These are phyloP conservation scores for Habroteleia sp. DNA, from an alignment of 2,888 invertebrate genomes.

Conservation along the genomic window DNA sequence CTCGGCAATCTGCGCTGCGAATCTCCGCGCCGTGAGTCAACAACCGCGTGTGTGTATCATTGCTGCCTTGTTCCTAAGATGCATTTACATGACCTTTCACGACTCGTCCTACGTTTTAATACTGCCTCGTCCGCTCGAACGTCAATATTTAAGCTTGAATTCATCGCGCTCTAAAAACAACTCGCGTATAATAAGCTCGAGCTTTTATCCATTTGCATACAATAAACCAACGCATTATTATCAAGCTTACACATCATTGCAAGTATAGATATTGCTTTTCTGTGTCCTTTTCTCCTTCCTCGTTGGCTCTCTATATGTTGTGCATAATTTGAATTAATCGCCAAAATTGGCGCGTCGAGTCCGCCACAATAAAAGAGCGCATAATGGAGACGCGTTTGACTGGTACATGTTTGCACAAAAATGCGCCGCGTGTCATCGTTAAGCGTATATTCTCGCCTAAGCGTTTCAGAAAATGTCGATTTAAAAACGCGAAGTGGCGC, in stretches of 20 bases:
- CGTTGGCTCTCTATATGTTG: not conserved
- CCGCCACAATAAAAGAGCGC: conserved; percentile 20
- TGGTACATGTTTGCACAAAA: conserved; percentile 46
- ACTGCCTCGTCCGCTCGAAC: conserved; percentile 29
- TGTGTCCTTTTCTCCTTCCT: not conserved
- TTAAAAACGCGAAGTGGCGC: conserved; percentile 49
- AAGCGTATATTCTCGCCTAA: conserved; percentile 51
- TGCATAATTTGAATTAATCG: conserved; percentile 23
- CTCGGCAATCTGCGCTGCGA: conserved; percentile 54
- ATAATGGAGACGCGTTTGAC: conserved; percentile 39
- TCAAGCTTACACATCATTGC: conserved; percentile 21
- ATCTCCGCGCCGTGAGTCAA: conserved; percentile 58
- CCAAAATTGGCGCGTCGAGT: conserved; percentile 13
- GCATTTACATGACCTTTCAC: conserved; percentile 63
- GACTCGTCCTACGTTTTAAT: conserved; percentile 45
- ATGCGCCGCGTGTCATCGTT: conserved; percentile 46
- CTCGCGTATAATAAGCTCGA: conserved; percentile 19
- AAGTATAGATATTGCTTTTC: not conserved
- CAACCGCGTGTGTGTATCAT: conserved; percentile 61
- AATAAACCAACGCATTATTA: conserved; percentile 29
- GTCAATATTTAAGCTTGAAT: conserved; percentile 51
- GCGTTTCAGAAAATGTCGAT: conserved; percentile 45
- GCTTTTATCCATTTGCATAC: conserved; percentile 51
- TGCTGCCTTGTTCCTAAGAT: conserved; percentile 41
- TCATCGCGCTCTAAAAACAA: conserved; percentile 44